Evolutionary conservation across 2,113 vertebrate genomes (phyloP).

Genomic region (Xenopus borealis): DNA sequence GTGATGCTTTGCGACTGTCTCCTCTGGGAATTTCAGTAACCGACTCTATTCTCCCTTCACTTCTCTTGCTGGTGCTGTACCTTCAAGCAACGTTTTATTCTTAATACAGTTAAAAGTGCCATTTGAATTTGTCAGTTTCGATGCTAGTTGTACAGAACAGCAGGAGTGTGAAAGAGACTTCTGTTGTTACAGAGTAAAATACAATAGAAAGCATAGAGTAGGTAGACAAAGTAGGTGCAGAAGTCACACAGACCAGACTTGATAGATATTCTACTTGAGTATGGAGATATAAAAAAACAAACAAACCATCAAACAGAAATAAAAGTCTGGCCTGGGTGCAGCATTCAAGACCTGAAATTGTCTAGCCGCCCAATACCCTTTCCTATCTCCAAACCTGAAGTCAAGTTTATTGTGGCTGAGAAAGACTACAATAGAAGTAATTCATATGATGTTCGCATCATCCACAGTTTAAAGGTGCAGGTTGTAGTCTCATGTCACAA

Average conservation of each 20-base stretch:
- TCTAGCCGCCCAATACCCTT: neutral
- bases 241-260: neutral
- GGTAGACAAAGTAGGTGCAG: neutral
- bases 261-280: neutral
- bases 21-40: too few species aligned
- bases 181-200: too few species aligned
- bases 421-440: neutral
- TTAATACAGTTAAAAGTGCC: neutral
- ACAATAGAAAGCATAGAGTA: neutral
- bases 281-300: too few species aligned
- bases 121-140: neutral
- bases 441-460: neutral
- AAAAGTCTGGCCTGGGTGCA: neutral
- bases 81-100: neutral
- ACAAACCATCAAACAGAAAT: neutral
- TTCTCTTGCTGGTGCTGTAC: slow-evolving; percentile 47
- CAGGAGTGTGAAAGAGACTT: too few species aligned
- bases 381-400: neutral
- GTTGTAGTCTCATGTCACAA: slow-evolving; percentile 24
- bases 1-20: too few species aligned
- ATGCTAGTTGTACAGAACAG: neutral
- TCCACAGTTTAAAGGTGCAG: slow-evolving; percentile 2
- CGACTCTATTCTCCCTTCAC: slow-evolving; percentile 44
- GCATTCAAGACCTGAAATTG: neutral
- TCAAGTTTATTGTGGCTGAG: neutral